A percentile compares a stretch with the other conserved stretches of the same genome.
These are phyloP conservation scores for Idris sp. DNA, from an alignment of 1,140 invertebrate genomes.

Conservation along the genomic window DNA sequence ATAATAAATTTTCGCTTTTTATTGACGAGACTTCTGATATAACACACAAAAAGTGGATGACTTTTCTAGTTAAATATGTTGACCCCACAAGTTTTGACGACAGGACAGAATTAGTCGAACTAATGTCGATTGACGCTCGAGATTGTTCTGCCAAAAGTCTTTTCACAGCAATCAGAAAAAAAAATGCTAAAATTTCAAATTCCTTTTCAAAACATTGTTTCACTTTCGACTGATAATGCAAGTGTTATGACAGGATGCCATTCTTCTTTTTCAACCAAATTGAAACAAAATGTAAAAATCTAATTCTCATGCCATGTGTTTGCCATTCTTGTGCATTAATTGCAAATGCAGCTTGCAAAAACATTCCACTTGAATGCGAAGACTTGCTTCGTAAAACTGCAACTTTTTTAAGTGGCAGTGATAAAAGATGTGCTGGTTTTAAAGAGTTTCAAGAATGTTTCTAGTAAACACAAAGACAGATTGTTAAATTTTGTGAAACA, in stretches of 20 bases:
- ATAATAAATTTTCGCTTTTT: conserved; percentile 6
- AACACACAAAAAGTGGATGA: not conserved
- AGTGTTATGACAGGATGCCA: conserved; percentile 1
- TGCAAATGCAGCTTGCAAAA: not conserved
- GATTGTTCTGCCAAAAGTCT: not conserved
- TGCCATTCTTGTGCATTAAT: not conserved
- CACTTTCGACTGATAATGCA: conserved; percentile 4
- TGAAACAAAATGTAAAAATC: not conserved
- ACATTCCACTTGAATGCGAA: not conserved
- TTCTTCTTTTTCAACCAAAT: not conserved
- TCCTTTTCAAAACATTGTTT: conserved; percentile 1
- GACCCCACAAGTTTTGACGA: not conserved
- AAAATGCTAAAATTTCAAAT: conserved; percentile 1
- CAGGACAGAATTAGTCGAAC: not conserved
- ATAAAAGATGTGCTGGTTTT: not conserved
- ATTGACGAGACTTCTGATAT: conserved; percentile 6
- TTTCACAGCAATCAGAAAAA: not conserved
- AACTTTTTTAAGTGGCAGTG: not conserved
- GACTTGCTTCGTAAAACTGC: not conserved
- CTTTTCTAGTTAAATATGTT: conserved; percentile 5
- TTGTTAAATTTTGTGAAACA: conserved; percentile 5
- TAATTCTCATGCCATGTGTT: conserved; percentile 8
- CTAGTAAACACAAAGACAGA: not conserved
- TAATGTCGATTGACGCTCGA: not conserved
- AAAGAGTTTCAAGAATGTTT: not conserved